A percentile compares a stretch with the other conserved stretches of the same genome.
These are phyloP conservation scores for Planiliza haematocheilus DNA, from an alignment of 2,113 vertebrate genomes.

Conservation along the genomic window DNA sequence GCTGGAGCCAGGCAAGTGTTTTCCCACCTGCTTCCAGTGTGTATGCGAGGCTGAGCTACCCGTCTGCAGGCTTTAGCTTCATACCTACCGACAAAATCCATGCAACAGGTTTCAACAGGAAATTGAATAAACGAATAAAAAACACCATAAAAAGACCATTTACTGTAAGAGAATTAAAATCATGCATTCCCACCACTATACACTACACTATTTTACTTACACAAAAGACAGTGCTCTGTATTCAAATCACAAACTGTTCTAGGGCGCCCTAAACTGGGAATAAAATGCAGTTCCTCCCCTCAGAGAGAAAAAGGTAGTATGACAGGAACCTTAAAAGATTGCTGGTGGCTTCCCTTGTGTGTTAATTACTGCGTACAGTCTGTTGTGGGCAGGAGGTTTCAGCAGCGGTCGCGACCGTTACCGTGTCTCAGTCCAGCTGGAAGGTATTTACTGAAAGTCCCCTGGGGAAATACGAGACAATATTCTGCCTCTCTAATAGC, in stretches of 20 bases:
- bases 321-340: conserved; percentile 45
- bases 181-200: conserved; percentile 8
- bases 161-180: conserved; percentile 26
- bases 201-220: neutral
- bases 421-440: conserved; percentile 70
- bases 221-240: neutral
- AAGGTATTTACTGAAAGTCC: conserved; percentile 70
- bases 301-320: conserved; percentile 22
- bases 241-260: conserved; percentile 12
- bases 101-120: too few species aligned
- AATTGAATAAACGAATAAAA: too few species aligned
- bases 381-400: conserved; percentile 63
- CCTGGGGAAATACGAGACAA: conserved; percentile 70
- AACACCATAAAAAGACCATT: too few species aligned
- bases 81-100: too few species aligned
- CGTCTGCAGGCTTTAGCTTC: too few species aligned
- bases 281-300: conserved; percentile 8
- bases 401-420: conserved; percentile 56
- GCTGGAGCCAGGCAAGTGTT: too few species aligned
- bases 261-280: neutral
- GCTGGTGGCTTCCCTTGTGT: conserved; percentile 67
- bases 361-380: conserved; percentile 75
- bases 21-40: too few species aligned
- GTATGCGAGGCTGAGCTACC: too few species aligned
- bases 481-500: conserved; percentile 70